Evolutionary conservation across 2,113 vertebrate genomes (phyloP), one percentile per base, ranked within the genome.

Genomic region (Electrona antarctica): DNA sequence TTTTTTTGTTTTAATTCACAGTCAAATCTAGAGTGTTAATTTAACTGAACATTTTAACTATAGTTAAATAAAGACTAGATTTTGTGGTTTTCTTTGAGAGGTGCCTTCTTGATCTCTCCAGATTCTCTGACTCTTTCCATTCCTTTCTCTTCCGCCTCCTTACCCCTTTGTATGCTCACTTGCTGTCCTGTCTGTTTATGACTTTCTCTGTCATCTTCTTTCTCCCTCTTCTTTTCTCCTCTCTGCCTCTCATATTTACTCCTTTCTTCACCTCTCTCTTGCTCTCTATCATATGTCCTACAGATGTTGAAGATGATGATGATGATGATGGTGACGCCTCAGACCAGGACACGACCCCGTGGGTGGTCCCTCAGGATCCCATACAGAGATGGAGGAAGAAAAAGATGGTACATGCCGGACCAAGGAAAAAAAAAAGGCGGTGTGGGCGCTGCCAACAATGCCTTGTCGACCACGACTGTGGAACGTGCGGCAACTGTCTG

Each of bases 361-460:
- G 87, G 87, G 80, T 73, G 21, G 71, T 71, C 73, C 74, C 88
- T 70, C 85, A 83, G 82, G 86, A 89, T 58, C 69, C 60, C 62
- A 71, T 87, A 65, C 76, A 5, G 28, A 41, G 45, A 8, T 12
- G 77, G 72, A 87, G 79, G 71, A 74, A 77, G n/a, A 70, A 76
- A 3, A 88, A 78, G 60, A 83, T 63, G 64, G 3, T 2, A 6
- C 33, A 41, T 41, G 5, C 33, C 49, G 28, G 84, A 68, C 28
- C 81, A 65, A 54, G 85, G 9, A 68, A 82, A 14, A 75, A 8
- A 14, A 81, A 58, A 33, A 71, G 73, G 0, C 94, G 96, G 49
- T 97, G 96, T 14, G 91, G 94, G 4, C 65, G 52, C n/a, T 97
- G 96, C 87, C 88, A 90, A 54, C 95, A 95, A 74, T 97, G 96